Evolutionary conservation across 2,888 invertebrate genomes (phyloP).

Genomic region (Eristalis arbustorum): DNA sequence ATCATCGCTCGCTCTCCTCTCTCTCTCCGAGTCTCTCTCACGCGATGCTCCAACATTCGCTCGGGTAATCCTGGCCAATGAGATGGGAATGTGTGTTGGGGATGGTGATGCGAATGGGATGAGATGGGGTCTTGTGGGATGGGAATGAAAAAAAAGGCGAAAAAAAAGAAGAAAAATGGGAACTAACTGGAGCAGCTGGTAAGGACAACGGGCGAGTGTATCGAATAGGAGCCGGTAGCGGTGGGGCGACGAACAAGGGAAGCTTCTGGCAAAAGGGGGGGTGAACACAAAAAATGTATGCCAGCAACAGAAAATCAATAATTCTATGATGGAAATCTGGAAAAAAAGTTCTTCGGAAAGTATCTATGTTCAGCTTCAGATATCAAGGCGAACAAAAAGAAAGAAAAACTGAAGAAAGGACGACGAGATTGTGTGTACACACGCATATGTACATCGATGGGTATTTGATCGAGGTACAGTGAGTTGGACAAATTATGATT

Average conservation of each 20-base stretch:
- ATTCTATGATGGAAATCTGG: constrained; percentile 64
- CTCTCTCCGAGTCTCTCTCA: neutral
- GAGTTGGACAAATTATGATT: neutral
- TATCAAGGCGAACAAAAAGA: neutral
- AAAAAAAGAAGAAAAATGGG: constrained; percentile 4
- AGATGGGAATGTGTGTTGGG: neutral
- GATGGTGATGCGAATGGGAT: neutral
- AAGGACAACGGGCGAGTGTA: constrained; percentile 3
- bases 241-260: neutral
- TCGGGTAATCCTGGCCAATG: neutral
- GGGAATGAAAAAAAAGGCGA: neutral
- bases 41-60: neutral
- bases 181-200: constrained; percentile 43
- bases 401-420: constrained; percentile 1
- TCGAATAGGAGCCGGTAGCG: neutral
- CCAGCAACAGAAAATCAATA: constrained; percentile 67
- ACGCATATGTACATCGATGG: neutral
- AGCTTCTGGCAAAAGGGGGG: neutral
- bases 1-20: neutral
- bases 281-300: constrained; percentile 48
- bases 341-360: constrained; percentile 38
- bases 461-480: neutral
- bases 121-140: neutral
- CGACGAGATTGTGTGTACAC: neutral
- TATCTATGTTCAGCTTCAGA: constrained; percentile 31